Percentiles rank a stretch among this genome's conserved stretches.
phyloP scores from a whole-genome alignment of 2,113 vertebrate genomes.

The Vireo altiloquus region DNA sequence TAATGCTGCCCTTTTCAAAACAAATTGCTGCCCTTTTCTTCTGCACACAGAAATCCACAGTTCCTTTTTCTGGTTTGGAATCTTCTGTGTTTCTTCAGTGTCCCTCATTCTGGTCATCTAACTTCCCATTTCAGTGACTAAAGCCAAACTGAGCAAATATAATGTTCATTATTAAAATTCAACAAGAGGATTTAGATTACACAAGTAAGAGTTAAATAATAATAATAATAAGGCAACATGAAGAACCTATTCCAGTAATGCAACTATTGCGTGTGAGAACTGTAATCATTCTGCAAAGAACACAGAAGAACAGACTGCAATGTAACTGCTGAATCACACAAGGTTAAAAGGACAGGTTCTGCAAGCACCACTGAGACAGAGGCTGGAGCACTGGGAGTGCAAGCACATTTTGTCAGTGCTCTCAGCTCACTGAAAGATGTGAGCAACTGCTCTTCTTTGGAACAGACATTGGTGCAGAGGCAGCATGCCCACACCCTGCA shows the following conservation, averaged over 20 bases:
- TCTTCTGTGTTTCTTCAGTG: not conserved
- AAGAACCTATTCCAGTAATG: not conserved
- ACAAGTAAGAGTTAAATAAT: not conserved
- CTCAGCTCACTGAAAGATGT: not conserved
- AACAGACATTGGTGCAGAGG: not conserved
- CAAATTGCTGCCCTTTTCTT: not conserved
- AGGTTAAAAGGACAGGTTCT: not conserved
- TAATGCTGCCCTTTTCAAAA: too few species aligned
- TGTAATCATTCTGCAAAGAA: not conserved
- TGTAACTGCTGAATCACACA: not conserved
- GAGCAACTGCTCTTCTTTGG: not conserved
- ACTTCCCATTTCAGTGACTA: not conserved
- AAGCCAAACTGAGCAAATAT: not conserved
- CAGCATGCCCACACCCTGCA: accelerated
- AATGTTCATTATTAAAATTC: not conserved
- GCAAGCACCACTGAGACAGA: not conserved
- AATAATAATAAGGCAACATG: not conserved
- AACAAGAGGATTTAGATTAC: not conserved
- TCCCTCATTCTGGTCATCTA: not conserved
- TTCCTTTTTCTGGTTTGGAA: not conserved
- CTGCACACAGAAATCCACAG: not conserved
- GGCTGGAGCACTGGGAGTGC: not conserved
- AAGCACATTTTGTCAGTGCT: not conserved
- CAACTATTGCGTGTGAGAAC: not conserved
- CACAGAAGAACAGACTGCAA: not conserved